Conservation (phyloP, 2,113 vertebrate genomes). For the Onychostruthus taczanowskii region DNA sequence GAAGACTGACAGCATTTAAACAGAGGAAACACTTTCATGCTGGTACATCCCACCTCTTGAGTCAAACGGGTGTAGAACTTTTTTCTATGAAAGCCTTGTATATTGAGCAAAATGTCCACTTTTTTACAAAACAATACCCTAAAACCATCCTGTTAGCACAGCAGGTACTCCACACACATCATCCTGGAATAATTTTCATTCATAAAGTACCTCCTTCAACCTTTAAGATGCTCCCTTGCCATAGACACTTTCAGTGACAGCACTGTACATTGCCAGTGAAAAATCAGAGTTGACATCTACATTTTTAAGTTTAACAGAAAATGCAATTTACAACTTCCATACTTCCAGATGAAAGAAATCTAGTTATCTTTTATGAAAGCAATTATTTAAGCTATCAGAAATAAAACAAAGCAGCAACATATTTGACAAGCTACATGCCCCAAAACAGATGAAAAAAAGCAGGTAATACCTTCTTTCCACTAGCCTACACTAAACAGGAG, state of each 20-base stretch:
- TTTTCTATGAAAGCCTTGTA: background rate
- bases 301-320: slow-evolving; percentile 24
- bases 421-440: slow-evolving; percentile 18
- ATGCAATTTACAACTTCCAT: slow-evolving; percentile 26
- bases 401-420: slow-evolving; percentile 19
- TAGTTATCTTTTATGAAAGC: slow-evolving; percentile 50
- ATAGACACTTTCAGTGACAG: background rate
- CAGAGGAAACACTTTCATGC: background rate
- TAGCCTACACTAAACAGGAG: background rate
- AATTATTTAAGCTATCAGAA: slow-evolving; percentile 56
- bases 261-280: background rate
- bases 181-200: background rate
- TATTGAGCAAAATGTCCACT: background rate
- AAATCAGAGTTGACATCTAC: slow-evolving; percentile 23
- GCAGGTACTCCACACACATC: fast-evolving
- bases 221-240: background rate
- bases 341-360: slow-evolving; percentile 43
- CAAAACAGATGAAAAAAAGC: background rate
- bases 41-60: background rate
- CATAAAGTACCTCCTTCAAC: background rate
- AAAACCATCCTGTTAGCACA: background rate
- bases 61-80: fast-evolving
- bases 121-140: background rate
- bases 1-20: background rate
- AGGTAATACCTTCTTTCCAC: background rate